phyloP scores from a whole-genome alignment of 2,888 invertebrate genomes.

The Monopis laevigella region DNA sequence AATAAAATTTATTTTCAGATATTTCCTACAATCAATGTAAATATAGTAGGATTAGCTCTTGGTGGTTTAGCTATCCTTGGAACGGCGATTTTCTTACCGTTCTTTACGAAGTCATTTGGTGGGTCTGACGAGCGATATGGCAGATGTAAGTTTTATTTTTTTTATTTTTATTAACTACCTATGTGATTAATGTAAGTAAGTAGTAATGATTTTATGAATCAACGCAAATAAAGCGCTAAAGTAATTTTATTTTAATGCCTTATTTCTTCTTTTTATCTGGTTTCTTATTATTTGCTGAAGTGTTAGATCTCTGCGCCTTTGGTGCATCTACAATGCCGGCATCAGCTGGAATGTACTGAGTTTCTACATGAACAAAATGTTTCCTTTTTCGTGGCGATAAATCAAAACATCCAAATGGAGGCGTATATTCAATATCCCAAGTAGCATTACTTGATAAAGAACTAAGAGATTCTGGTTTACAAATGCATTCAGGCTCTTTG shows the following conservation, averaged over 20 bases:
- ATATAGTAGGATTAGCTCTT: constrained; percentile 67
- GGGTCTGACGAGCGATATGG: constrained; percentile 28
- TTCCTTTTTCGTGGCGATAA: constrained; percentile 58
- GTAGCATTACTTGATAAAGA: constrained; percentile 69
- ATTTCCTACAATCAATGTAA: constrained; percentile 67
- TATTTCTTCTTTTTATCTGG: background rate
- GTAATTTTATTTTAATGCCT: background rate
- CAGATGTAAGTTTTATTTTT: constrained; percentile 32
- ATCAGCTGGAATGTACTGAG: constrained; percentile 70
- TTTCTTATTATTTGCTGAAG: constrained; percentile 19
- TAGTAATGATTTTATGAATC: background rate
- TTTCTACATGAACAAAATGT: constrained; percentile 65
- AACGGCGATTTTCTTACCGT: constrained; percentile 64
- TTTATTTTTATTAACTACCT: background rate
- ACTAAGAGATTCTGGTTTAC: constrained; percentile 46
- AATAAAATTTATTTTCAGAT: constrained; percentile 36
- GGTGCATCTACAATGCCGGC: constrained; percentile 42
- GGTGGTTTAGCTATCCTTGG: constrained; percentile 66
- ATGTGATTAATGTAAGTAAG: background rate
- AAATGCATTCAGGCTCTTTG: constrained; percentile 51
- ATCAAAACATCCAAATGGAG: constrained; percentile 74
- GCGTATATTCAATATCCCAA: constrained; percentile 76
- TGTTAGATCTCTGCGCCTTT: constrained; percentile 32
- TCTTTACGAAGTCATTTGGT: constrained; percentile 36
- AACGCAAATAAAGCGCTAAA: background rate